Base-by-base conservation (phyloP, 2,888 invertebrate species). In the Drosophila picticornis region DNA sequence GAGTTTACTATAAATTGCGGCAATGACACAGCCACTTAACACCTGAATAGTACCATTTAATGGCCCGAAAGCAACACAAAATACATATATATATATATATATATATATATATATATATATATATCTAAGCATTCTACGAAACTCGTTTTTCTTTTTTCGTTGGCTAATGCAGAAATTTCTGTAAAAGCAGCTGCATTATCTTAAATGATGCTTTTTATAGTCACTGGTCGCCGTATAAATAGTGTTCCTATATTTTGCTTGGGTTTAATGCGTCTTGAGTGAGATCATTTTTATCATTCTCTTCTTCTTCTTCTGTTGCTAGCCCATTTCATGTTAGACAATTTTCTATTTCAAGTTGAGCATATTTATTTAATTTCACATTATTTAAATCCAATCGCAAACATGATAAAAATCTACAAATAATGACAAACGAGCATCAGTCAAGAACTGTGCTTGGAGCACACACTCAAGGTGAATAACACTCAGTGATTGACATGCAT, bases 401-500 rank as follows among this genome's bases (percentile, higher is more conserved):
- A n/a, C 31, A 53, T 22, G 32, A 40, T 16, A 22, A n/a, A 11
- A 43, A 50, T 46, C 16, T 16, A 16, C 4, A 46, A 16, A 9
- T 25, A n/a, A 31, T 10, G 11, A 51, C 34, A 48, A 61, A 25
- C 53, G 50, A 51, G 34, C 32, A 55, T 50, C 43, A 9, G 5
- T 5, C 19, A 22, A 52, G 48, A 25, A 55, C 61, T 36, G 43
- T 62, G 38, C 72, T 66, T 27, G 56, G 16, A 51, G 46, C 57
- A 29, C 57, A 29, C 43, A 61, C 32, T 64, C 74, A 77, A 78
- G 75, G 71, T 78, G 66, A 78, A 77, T 77, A 72, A 77, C 77
- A 67, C 40, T 58, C 58, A 71, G 27, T 58, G 29, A 16, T 43
- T 58, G 63, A 43, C 48, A 63, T 36, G 38, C 55, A 52, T 19